A percentile compares a stretch with the other conserved stretches of the same genome.
Conservation (phyloP, 2,797 vertebrate species). For the Ptychadena robeensis region DNA sequence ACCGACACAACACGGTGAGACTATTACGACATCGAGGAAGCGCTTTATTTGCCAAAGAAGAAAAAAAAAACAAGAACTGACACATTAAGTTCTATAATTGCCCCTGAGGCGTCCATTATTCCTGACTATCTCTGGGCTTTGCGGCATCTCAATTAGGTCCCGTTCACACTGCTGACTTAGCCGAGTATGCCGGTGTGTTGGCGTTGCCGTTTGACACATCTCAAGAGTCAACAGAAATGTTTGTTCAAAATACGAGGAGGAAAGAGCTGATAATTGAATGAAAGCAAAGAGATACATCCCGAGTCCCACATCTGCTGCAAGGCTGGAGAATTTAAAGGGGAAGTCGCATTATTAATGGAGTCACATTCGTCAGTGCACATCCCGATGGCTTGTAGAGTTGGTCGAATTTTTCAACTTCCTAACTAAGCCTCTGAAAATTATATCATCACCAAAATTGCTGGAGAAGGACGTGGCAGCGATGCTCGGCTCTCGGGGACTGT, state of each 20-base stretch:
- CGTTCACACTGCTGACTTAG: constrained; percentile 49
- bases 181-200: constrained; percentile 40
- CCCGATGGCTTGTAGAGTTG: no score
- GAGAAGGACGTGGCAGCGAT: no score
- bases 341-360: no score
- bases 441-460: no score
- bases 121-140: constrained; percentile 14
- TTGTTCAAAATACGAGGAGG: constrained; percentile 47
- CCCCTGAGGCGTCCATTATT: constrained; percentile 47
- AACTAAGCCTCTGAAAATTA: no score
- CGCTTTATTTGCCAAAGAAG: constrained; percentile 10
- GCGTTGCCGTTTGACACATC: constrained; percentile 70
- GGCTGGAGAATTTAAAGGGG: not conserved
- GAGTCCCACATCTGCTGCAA: not conserved
- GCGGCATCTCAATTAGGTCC: constrained; percentile 42
- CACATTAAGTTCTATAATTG: constrained; percentile 45
- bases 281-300: not conserved
- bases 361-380: no score
- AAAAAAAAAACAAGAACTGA: constrained; percentile 29
- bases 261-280: not conserved
- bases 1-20: not conserved
- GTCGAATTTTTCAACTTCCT: no score
- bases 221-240: constrained; percentile 66
- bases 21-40: constrained; percentile 11
- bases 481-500: no score